phyloP scores from a whole-genome alignment of 2,113 vertebrate genomes.

The Zosterops hypoxanthus region DNA sequence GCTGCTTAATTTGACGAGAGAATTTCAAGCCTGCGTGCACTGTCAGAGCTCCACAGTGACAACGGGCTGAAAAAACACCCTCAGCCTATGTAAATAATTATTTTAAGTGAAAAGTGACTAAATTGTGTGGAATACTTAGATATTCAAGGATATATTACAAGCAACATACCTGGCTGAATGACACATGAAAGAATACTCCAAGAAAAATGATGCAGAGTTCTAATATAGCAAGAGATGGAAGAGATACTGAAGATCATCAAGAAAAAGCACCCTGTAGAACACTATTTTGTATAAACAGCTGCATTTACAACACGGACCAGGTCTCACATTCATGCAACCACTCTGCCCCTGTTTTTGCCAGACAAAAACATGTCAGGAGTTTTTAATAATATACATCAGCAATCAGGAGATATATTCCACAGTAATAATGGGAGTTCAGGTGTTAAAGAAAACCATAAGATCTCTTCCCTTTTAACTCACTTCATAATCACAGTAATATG shows the following conservation, averaged over 20 bases:
- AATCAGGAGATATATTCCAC: neutral
- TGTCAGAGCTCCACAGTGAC: neutral
- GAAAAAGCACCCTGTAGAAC: neutral
- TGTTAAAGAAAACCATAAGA: neutral
- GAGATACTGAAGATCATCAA: neutral
- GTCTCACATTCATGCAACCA: neutral
- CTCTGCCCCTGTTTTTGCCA: neutral
- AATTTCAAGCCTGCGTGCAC: neutral
- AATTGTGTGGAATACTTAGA: neutral
- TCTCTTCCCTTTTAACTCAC: neutral
- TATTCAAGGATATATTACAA: neutral
- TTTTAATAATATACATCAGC: neutral
- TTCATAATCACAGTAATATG: neutral
- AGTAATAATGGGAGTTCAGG: neutral
- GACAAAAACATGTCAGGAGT: neutral
- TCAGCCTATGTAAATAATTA: neutral
- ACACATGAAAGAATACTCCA: neutral
- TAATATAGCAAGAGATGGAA: neutral
- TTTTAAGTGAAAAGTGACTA: neutral
- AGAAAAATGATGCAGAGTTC: neutral
- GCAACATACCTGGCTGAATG: neutral
- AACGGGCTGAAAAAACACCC: fast-evolving
- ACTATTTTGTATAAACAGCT: neutral
- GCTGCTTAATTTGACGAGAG: neutral
- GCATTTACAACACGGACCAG: neutral